These are phyloP conservation scores for Stegodyphus mimosarum DNA, from an alignment of 1,140 invertebrate genomes.

Conservation along the genomic window DNA sequence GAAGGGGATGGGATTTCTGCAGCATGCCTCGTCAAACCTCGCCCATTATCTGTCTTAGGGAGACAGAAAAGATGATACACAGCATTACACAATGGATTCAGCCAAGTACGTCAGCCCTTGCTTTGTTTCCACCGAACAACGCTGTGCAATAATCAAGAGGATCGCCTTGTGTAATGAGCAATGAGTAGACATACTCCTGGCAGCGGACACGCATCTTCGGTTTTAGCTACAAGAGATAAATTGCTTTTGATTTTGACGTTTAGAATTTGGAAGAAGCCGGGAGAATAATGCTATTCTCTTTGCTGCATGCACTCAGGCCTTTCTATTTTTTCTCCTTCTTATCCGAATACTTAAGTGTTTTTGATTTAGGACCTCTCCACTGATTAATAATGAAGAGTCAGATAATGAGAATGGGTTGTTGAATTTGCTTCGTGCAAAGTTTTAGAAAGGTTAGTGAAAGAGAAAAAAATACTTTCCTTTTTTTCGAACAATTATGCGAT, in stretches of 20 bases:
- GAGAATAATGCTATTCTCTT: conserved; percentile 26
- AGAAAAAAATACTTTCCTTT: conserved; percentile 29
- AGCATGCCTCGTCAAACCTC: conserved; percentile 42
- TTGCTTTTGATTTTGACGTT: conserved; percentile 48
- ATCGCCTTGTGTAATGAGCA: conserved; percentile 53
- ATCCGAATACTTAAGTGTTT: conserved; percentile 27
- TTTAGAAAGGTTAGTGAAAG: conserved; percentile 20
- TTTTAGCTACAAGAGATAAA: conserved; percentile 46
- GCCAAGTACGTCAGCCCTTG: conserved; percentile 27
- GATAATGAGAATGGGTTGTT: conserved; percentile 47
- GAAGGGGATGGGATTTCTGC: conserved; percentile 3
- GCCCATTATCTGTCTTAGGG: conserved; percentile 32
- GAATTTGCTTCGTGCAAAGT: conserved; percentile 23
- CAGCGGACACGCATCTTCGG: conserved; percentile 54
- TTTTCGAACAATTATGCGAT: neutral
- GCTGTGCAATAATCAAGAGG: conserved; percentile 24
- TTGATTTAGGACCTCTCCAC: conserved; percentile 35
- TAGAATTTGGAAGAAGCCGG: conserved; percentile 43
- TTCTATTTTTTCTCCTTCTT: neutral
- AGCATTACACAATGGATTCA: conserved; percentile 38
- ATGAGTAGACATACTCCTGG: conserved; percentile 48
- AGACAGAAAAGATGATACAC: conserved; percentile 57
- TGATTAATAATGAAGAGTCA: conserved; percentile 48
- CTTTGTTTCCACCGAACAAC: conserved; percentile 43
- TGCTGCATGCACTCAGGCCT: neutral